These are phyloP conservation scores for Acromyrmex echinatior DNA, from an alignment of 1,140 invertebrate species.

Conservation along the genomic window DNA sequence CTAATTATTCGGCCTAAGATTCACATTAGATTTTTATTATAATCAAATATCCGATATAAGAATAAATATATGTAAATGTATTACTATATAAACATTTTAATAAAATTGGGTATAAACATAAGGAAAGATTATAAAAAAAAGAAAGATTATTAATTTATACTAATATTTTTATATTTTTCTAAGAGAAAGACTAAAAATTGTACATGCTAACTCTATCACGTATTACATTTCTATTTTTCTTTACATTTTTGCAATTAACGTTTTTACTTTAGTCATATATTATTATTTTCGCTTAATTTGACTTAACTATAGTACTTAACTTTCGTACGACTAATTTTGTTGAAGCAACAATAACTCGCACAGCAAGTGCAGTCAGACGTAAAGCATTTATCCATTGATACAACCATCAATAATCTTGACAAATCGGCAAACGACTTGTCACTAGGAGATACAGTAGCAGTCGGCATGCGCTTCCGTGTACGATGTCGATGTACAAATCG, in stretches of 20 bases:
- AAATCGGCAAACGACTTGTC: slow-evolving; percentile 58
- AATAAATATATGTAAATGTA: background rate
- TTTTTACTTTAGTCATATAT: slow-evolving; percentile 4
- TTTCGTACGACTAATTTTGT: slow-evolving; percentile 24
- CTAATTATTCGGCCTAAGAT: no score
- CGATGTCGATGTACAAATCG: slow-evolving; percentile 47
- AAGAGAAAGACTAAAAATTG: background rate
- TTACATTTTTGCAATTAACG: background rate
- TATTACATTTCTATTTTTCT: background rate
- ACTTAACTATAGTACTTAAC: background rate
- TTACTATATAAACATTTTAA: background rate
- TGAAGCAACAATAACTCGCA: slow-evolving; percentile 46
- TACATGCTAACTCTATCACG: background rate
- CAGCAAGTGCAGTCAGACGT: slow-evolving; percentile 12
- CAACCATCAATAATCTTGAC: slow-evolving; percentile 57
- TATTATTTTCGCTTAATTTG: background rate
- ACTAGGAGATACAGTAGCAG: slow-evolving; percentile 38
- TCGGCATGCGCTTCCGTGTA: slow-evolving; percentile 32
- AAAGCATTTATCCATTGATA: slow-evolving; percentile 48
- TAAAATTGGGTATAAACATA: background rate
- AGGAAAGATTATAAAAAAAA: background rate
- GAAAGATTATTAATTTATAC: background rate
- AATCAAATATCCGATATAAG: no score
- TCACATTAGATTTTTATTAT: no score
- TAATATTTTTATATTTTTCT: background rate